Evolutionary conservation across 1,140 invertebrate species (phyloP).

Genomic region (Proctacanthus coquilletti): DNA sequence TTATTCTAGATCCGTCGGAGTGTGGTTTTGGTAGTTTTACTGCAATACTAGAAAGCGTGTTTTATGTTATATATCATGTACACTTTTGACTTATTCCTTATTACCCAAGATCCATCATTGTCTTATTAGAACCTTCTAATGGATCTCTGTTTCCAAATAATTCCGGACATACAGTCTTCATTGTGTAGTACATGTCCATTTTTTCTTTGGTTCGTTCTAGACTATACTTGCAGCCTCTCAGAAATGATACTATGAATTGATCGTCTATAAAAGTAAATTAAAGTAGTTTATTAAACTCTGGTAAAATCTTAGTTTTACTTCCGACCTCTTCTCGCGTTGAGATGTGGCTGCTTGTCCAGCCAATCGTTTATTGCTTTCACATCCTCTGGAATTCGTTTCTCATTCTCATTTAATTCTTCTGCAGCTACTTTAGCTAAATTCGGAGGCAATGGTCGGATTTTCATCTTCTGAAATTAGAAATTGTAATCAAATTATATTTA

Average conservation of each 20-base stretch:
- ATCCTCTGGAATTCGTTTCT: conserved; percentile 31
- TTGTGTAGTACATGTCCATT: conserved; percentile 40
- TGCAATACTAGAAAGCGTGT: neutral
- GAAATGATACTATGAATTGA: conserved; percentile 37
- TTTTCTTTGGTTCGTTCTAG: conserved; percentile 41
- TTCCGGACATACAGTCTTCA: conserved; percentile 34
- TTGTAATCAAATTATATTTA: neutral
- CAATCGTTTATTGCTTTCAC: conserved; percentile 37
- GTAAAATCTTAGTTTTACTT: conserved; percentile 19
- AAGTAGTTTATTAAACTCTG: neutral
- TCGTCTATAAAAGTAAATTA: conserved; percentile 31
- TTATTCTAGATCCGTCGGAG: conserved; percentile 25
- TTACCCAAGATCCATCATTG: conserved; percentile 31
- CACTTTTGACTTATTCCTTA: conserved; percentile 7
- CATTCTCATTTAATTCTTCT: conserved; percentile 38
- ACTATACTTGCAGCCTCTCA: conserved; percentile 46
- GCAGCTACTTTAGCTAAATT: conserved; percentile 24
- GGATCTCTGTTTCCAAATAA: conserved; percentile 23
- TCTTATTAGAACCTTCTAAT: conserved; percentile 19
- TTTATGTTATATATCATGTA: neutral
- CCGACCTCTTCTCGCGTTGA: conserved; percentile 31
- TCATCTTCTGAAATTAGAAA: conserved; percentile 2
- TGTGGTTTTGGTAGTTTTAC: conserved; percentile 15
- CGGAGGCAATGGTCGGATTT: conserved; percentile 23
- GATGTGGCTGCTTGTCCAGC: conserved; percentile 40